Evolutionary conservation across 2,888 invertebrate species (phyloP), one percentile per base, ranked within the genome.

Genomic region (Megastigmus dorsalis): DNA sequence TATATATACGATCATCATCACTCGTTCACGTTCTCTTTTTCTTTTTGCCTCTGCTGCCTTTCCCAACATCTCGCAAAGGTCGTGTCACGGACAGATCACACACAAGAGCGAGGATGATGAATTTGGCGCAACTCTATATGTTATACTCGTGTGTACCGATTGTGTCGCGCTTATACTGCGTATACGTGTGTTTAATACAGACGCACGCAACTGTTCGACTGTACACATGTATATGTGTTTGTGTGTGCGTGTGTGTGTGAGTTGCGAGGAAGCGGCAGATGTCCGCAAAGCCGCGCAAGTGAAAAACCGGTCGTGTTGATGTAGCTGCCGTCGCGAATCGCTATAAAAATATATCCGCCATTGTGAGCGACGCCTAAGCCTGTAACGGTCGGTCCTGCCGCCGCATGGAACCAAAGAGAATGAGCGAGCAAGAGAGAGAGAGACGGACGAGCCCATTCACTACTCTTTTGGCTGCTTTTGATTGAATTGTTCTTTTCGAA

Each of bases 221-320:
- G n/a, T n/a, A n/a, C n/a, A n/a, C n/a, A n/a, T 13, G 3, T 54
- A 33, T 48, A 33, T 63, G 30, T 43, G 6, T 33, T 45, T 20
- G 43, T 33, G 23, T 52, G 26, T 45, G 23, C 48, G 15, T n/a
- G 43, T 54, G 15, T n/a, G n/a, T n/a, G n/a, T n/a, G n/a, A n/a
- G n/a, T n/a, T n/a, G n/a, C 76, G 80, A 77, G 78, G 75, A 76
- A 80, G 83, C 86, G 87, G 85, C 88, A 88, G 88, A 87, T 88
- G 87, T 87, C 85, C 84, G 82, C 77, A 82, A 78, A 74, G 38
- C 54, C 68, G 74, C 78, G 81, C 79, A 80, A 82, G 80, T 85
- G 86, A 84, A 86, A 86, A 88, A 88, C 87, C 87, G 87, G 88
- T 88, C 86, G 86, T 87, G 87, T 87, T 88, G 87, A 86, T 85